phyloP scores from a whole-genome alignment of 2,797 vertebrate species.

The Anas bernieri region DNA sequence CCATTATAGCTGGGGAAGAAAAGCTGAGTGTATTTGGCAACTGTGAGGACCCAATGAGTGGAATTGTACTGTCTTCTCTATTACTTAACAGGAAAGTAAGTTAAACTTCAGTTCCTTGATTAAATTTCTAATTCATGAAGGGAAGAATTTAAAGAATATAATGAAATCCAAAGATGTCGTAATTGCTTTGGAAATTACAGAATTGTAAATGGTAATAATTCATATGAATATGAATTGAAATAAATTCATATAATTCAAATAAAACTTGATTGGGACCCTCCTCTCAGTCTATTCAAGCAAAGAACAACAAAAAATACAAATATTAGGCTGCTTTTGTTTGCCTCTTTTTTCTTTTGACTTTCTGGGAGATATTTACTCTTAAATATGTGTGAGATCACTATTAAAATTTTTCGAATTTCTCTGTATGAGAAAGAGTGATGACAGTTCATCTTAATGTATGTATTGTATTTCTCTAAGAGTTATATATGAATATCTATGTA shows the following conservation, averaged over 20 bases:
- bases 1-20: neutral
- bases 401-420: neutral
- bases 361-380: neutral
- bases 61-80: neutral
- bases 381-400: neutral
- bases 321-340: neutral
- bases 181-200: slow-evolving; percentile 8
- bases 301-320: neutral
- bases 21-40: neutral
- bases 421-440: neutral
- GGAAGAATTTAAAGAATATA: slow-evolving; percentile 16
- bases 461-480: neutral
- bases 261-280: neutral
- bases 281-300: neutral
- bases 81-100: slow-evolving; percentile 37
- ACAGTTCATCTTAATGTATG: neutral
- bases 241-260: neutral
- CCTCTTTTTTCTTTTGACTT: neutral
- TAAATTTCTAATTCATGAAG: slow-evolving; percentile 14
- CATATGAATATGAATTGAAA: neutral
- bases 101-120: slow-evolving; percentile 7
- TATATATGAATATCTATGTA: neutral
- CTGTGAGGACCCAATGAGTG: neutral
- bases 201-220: neutral
- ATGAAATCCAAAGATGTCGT: neutral